Evolutionary conservation across 2,888 invertebrate species (phyloP).

Genomic region (Stenichneumon culpator): DNA sequence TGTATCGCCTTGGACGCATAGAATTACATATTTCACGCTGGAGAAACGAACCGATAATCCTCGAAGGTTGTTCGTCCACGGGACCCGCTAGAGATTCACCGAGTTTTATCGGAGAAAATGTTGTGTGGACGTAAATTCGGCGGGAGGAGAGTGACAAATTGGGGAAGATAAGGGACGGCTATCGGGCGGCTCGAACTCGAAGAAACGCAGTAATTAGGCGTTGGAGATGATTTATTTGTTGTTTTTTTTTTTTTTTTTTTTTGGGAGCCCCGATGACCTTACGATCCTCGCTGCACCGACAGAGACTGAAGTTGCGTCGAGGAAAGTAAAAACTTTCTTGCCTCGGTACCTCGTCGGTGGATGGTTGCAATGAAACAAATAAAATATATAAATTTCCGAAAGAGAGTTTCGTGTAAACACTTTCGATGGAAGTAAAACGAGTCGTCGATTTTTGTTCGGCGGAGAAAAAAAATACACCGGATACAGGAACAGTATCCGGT

Average conservation of each 20-base stretch:
- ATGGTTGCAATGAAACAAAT: too few relatives aligned
- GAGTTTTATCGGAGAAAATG: not conserved
- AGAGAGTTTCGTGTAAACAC: not conserved
- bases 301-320: not conserved
- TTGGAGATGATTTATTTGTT: not conserved
- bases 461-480: not conserved
- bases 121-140: not conserved
- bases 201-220: slow-evolving; percentile 26
- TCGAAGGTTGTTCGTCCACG: slow-evolving; percentile 3
- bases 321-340: too few relatives aligned
- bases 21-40: slow-evolving; percentile 39
- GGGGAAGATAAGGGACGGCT: not conserved
- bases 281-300: not conserved
- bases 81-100: not conserved
- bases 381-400: not conserved
- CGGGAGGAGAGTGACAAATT: slow-evolving; percentile 11
- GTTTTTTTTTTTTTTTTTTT: not conserved
- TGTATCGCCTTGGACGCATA: slow-evolving; percentile 40
- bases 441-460: not conserved
- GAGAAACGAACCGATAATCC: slow-evolving; percentile 56
- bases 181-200: slow-evolving; percentile 21
- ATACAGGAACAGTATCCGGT: too few relatives aligned
- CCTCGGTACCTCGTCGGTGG: not conserved
- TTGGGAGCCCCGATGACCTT: not conserved
- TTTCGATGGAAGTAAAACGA: not conserved